These are phyloP conservation scores for Cladopsammia gracilis DNA, from an alignment of 64 coral and sea anemone genomes.

Conservation along the genomic window DNA sequence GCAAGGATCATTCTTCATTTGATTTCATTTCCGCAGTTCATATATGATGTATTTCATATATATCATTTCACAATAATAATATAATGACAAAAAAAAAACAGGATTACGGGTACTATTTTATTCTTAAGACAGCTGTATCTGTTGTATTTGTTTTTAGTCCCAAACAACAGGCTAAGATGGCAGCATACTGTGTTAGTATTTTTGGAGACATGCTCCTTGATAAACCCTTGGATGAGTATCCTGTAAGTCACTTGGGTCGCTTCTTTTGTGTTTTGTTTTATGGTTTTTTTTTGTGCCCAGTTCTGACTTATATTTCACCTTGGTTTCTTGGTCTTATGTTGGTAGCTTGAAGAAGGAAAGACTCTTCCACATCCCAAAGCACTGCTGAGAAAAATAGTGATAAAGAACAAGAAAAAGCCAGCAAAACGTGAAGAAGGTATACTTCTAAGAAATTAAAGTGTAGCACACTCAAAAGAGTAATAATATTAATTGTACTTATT, in stretches of 20 bases:
- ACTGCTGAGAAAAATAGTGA: conserved; percentile 94
- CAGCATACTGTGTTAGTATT: conserved; percentile 95
- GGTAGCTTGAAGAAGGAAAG: conserved; percentile 90
- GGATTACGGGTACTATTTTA: no score
- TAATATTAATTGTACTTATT: not conserved
- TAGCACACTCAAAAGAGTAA: no score
- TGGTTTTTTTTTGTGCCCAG: not conserved
- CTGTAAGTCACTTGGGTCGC: conserved; percentile 70
- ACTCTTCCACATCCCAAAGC: conserved; percentile 86
- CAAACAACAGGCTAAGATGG: conserved; percentile 97
- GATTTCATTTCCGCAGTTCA: no score
- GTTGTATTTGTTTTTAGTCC: conserved; percentile 60
- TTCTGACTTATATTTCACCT: not conserved
- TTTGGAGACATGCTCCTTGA: conserved; percentile 96
- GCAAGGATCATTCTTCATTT: no score
- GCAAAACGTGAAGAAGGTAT: conserved; percentile 69
- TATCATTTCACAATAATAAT: no score
- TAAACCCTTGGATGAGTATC: conserved; percentile 95
- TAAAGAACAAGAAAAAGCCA: conserved; percentile 96
- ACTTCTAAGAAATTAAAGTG: not conserved
- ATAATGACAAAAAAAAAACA: no score
- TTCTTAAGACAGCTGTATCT: not conserved
- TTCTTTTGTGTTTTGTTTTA: not conserved
- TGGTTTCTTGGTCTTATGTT: not conserved
- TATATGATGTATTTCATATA: no score